Evolutionary conservation across 2,888 invertebrate genomes (phyloP).

Genomic region (Euplexia lucipara): DNA sequence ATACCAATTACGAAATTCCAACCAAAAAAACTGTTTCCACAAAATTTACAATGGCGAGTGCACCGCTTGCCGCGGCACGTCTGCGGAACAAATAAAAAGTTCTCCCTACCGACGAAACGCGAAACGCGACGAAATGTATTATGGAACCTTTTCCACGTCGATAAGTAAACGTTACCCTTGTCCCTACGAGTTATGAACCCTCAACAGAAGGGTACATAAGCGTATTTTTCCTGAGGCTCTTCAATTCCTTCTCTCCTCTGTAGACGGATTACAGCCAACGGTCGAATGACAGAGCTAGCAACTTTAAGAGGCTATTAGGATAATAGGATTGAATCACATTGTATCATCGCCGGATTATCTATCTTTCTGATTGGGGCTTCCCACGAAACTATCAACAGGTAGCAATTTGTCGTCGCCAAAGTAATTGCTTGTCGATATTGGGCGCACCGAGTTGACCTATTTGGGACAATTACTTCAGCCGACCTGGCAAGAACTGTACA

Average conservation of each 20-base stretch:
- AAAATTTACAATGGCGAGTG: constrained; percentile 73
- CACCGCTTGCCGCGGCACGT: constrained; percentile 66
- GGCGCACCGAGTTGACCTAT: constrained; percentile 31
- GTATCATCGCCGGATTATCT: constrained; percentile 65
- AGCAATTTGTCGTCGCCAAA: constrained; percentile 36
- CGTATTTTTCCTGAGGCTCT: constrained; percentile 75
- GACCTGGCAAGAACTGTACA: constrained; percentile 7
- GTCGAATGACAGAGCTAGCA: constrained; percentile 70
- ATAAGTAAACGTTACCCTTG: constrained; percentile 88
- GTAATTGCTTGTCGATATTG: constrained; percentile 58
- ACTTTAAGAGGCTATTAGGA: constrained; percentile 74
- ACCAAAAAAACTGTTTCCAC: constrained; percentile 66
- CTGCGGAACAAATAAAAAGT: constrained; percentile 79
- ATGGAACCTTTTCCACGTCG: constrained; percentile 86
- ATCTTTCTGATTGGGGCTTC: constrained; percentile 51
- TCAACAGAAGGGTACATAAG: constrained; percentile 74
- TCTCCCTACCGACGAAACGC: constrained; percentile 72
- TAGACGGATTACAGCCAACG: constrained; percentile 69
- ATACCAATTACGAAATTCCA: constrained; percentile 56
- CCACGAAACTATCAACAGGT: constrained; percentile 62
- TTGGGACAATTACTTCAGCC: constrained; percentile 31
- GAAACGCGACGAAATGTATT: constrained; percentile 81
- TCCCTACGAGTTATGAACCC: constrained; percentile 84
- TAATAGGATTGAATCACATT: constrained; percentile 73
- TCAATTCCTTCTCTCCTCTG: constrained; percentile 61